A percentile compares a stretch with the other conserved stretches of the same genome.
Evolutionary conservation across 23 tunicate genomes (phyloP).

Genomic region (Clavelina lepadiformis): DNA sequence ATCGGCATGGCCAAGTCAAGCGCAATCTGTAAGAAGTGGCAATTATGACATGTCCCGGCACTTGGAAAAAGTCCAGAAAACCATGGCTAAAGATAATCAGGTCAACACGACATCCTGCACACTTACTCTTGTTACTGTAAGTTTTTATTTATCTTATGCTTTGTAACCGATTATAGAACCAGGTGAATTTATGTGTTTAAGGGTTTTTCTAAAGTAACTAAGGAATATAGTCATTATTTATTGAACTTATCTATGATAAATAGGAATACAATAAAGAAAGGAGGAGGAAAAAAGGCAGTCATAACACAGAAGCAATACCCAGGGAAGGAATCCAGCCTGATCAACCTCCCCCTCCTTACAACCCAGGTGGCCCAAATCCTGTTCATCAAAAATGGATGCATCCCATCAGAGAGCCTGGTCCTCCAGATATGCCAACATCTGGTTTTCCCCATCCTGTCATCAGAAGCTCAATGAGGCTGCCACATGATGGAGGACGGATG

Average conservation of each 20-base stretch:
- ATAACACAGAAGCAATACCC: conserved; percentile 1
- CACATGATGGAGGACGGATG: conserved; percentile 33
- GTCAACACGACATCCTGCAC: conserved; percentile 12
- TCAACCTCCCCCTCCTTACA: conserved; percentile 67
- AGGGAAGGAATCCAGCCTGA: conserved; percentile 3
- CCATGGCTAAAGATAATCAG: conserved; percentile 10
- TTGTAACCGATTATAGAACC: too few relatives aligned
- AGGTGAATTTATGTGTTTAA: too few relatives aligned
- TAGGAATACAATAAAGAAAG: conserved; percentile 59
- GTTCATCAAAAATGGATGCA: conserved; percentile 45
- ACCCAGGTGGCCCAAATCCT: conserved; percentile 25
- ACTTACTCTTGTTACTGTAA: too few relatives aligned
- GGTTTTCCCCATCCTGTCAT: conserved; percentile 32
- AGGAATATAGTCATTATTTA: too few relatives aligned
- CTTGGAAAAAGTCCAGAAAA: conserved; percentile 50
- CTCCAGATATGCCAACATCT: conserved; percentile 9
- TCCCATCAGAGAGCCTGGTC: conserved; percentile 28
- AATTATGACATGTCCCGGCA: conserved; percentile 34
- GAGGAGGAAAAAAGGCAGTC: conserved; percentile 3
- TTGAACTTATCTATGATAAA: too few relatives aligned
- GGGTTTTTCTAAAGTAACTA: too few relatives aligned
- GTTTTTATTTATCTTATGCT: too few relatives aligned
- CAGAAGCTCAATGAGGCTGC: conserved; percentile 12
- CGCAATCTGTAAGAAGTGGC: not conserved
- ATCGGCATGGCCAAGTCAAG: conserved; percentile 3